Evolutionary conservation across 2,888 invertebrate species (phyloP).

Genomic region (Caenorhabditis plicata): DNA sequence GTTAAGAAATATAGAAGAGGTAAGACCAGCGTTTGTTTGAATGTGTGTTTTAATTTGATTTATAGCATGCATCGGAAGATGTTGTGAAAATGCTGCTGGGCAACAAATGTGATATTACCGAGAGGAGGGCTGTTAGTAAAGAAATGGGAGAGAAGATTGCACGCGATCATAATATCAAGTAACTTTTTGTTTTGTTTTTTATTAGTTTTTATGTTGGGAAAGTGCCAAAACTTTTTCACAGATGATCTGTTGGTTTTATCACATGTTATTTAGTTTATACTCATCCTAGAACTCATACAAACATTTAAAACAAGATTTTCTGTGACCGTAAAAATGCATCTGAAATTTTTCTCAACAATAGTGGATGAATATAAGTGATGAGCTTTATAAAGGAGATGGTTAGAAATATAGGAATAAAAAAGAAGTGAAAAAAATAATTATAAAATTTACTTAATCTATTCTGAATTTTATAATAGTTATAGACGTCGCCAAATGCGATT

Average conservation of each 20-base stretch:
- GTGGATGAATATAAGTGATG: neutral
- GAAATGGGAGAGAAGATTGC: constrained; percentile 47
- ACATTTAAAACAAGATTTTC: no score
- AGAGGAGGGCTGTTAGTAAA: constrained; percentile 89
- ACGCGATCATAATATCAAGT: constrained; percentile 37
- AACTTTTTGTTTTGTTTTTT: neutral
- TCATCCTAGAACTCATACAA: no score
- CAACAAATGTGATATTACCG: constrained; percentile 95
- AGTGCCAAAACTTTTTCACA: constrained; percentile 1
- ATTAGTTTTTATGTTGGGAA: neutral
- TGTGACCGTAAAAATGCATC: neutral
- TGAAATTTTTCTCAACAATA: neutral
- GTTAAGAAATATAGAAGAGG: constrained; percentile 96
- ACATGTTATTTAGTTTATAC: no score
- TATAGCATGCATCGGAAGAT: constrained; percentile 84
- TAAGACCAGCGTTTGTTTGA: constrained; percentile 42
- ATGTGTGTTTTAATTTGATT: neutral
- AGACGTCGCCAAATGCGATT: no score
- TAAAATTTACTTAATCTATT: no score
- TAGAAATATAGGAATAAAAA: no score
- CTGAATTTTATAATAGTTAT: no score
- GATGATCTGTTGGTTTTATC: no score
- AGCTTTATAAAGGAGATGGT: no score
- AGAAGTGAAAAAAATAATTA: no score
- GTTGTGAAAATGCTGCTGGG: constrained; percentile 98